Conservation (phyloP, 2,797 vertebrate species). For the Crocidura indochinensis region DNA sequence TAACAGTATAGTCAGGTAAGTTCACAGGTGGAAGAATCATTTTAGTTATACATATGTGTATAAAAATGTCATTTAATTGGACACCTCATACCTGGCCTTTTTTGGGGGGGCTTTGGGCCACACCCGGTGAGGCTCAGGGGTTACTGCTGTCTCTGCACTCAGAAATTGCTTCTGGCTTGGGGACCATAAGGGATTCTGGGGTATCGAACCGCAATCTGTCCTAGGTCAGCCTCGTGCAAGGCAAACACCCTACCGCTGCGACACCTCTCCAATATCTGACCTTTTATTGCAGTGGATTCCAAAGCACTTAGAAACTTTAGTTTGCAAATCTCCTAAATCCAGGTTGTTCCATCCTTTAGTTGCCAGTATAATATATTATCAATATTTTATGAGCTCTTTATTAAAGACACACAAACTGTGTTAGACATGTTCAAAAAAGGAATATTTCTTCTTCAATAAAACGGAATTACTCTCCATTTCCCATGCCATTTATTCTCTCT, state of each 20-base stretch:
- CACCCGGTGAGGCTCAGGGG: no score
- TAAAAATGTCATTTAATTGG: not conserved
- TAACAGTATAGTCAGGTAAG: not conserved
- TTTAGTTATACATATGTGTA: not conserved
- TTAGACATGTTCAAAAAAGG: not conserved
- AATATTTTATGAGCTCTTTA: conserved; percentile 6
- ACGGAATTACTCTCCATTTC: not conserved
- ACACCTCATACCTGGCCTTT: conserved; percentile 12
- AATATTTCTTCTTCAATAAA: not conserved
- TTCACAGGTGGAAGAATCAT: not conserved
- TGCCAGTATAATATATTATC: not conserved
- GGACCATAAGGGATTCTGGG: no score
- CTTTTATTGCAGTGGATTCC: not conserved
- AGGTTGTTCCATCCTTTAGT: not conserved
- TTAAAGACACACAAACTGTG: not conserved
- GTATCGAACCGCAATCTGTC: no score
- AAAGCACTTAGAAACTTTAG: conserved; percentile 37
- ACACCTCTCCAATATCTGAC: no score
- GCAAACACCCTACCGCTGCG: no score
- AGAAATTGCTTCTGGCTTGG: no score
- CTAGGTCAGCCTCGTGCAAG: no score
- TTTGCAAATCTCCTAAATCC: conserved; percentile 16
- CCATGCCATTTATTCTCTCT: not conserved
- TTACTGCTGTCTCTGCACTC: no score
- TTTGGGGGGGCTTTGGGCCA: not conserved